Conservation (phyloP, 2,113 vertebrate species). For the Anoura caudifer region DNA sequence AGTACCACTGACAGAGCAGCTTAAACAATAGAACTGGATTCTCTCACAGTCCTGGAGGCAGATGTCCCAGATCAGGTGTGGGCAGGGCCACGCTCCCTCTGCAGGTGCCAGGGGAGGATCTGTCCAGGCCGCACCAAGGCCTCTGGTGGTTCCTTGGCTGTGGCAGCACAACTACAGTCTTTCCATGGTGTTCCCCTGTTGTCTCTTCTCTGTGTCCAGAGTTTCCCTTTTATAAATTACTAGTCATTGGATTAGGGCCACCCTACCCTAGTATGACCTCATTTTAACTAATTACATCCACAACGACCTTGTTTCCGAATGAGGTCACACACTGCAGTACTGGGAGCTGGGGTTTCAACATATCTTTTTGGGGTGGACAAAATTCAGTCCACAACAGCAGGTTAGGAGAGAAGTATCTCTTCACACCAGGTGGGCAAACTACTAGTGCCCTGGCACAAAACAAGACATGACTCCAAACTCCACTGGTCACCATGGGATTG, state of each 20-base stretch:
- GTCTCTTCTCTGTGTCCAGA: background rate
- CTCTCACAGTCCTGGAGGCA: too few species aligned
- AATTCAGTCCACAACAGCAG: background rate
- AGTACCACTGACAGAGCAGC: fast-evolving
- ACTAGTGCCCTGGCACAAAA: background rate
- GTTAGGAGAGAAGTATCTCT: background rate
- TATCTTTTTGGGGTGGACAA: background rate
- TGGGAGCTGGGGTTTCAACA: background rate
- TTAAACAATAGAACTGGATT: fast-evolving
- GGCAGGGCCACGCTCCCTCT: too few species aligned
- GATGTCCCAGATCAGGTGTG: too few species aligned
- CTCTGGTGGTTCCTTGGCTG: background rate
- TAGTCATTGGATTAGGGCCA: background rate
- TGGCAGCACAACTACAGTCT: too few species aligned
- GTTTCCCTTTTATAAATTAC: background rate
- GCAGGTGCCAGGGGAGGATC: fast-evolving
- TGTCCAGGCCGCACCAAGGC: background rate
- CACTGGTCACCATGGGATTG: too few species aligned
- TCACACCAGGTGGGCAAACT: background rate
- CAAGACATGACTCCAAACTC: too few species aligned
- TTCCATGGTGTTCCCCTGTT: fast-evolving
- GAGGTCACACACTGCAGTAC: background rate
- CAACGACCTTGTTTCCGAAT: background rate
- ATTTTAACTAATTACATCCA: background rate
- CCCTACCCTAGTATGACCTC: background rate